Percentiles rank a stretch among this genome's conserved stretches.
Conservation (phyloP, 2,888 invertebrate species). For the Callimorpha dominula region DNA sequence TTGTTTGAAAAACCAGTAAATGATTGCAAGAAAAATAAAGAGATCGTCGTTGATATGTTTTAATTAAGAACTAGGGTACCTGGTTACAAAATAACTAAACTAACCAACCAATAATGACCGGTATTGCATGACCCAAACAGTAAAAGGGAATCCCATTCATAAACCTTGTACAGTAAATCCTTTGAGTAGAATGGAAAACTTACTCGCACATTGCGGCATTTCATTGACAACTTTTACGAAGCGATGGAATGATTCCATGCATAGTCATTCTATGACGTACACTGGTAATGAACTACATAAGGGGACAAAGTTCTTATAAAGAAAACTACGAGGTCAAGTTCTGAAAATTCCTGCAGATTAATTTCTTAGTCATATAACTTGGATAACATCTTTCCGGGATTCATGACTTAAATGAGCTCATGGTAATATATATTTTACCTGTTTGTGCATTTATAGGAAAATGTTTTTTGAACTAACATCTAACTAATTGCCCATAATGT, state of each 20-base stretch:
- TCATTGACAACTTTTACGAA: not conserved
- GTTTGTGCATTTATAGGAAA: slow-evolving; percentile 4
- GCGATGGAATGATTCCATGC: not conserved
- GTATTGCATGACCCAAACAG: not conserved
- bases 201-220: slow-evolving; percentile 2
- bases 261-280: slow-evolving; percentile 29
- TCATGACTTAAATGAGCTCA: not conserved
- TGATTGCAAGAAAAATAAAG: too few relatives aligned
- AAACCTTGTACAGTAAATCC: slow-evolving; percentile 11
- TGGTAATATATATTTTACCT: slow-evolving; percentile 9
- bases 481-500: not conserved
- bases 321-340: slow-evolving; percentile 3
- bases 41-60: too few relatives aligned
- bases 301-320: slow-evolving; percentile 6
- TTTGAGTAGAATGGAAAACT: slow-evolving; percentile 31
- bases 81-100: too few relatives aligned
- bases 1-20: too few relatives aligned
- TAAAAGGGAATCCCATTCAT: slow-evolving; percentile 23
- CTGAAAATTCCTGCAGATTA: not conserved
- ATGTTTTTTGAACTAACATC: not conserved
- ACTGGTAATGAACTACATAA: slow-evolving; percentile 11
- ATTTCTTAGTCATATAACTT: slow-evolving; percentile 6
- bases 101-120: not conserved
- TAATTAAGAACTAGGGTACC: too few relatives aligned
- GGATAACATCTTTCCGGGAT: not conserved